A percentile compares a stretch with the other conserved stretches of the same genome.
phyloP scores from a whole-genome alignment of 2,888 invertebrate species.

The Euproctis similis region DNA sequence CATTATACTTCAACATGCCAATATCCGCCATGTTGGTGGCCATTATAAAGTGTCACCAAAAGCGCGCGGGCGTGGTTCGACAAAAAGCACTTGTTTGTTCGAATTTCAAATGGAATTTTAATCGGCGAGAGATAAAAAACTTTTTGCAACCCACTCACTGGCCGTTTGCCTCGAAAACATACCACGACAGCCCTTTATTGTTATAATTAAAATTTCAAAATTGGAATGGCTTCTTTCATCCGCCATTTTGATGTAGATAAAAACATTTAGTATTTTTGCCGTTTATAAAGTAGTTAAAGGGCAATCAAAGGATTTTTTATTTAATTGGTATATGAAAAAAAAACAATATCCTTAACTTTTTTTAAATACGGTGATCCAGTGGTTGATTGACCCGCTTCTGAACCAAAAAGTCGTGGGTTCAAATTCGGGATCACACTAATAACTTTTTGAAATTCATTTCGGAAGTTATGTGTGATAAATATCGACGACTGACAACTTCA shows the following conservation, averaged over 20 bases:
- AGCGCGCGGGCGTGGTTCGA: conserved; percentile 43
- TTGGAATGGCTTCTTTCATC: conserved; percentile 61
- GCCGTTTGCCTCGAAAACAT: conserved; percentile 34
- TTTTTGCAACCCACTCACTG: conserved; percentile 35
- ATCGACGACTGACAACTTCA: no score
- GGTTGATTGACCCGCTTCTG: no score
- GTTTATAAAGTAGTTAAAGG: no score
- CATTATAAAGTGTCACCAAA: conserved; percentile 36
- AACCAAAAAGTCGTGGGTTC: no score
- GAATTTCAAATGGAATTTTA: conserved; percentile 44
- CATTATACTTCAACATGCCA: conserved; percentile 19
- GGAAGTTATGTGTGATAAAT: no score
- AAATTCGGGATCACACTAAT: no score
- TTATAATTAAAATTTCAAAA: conserved; percentile 69
- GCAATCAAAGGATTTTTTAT: no score
- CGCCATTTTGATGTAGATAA: conserved; percentile 53
- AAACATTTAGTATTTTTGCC: no score
- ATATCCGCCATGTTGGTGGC: conserved; percentile 35
- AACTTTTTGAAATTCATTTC: no score
- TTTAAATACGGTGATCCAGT: no score
- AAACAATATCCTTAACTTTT: no score
- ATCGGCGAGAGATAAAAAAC: conserved; percentile 40
- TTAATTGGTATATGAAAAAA: no score
- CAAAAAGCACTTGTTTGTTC: conserved; percentile 59
- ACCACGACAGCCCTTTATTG: conserved; percentile 54